A percentile compares a stretch with the other conserved stretches of the same genome.
phyloP scores from a whole-genome alignment of 2,888 invertebrate species.

The Lasioglossum pauxillum region DNA sequence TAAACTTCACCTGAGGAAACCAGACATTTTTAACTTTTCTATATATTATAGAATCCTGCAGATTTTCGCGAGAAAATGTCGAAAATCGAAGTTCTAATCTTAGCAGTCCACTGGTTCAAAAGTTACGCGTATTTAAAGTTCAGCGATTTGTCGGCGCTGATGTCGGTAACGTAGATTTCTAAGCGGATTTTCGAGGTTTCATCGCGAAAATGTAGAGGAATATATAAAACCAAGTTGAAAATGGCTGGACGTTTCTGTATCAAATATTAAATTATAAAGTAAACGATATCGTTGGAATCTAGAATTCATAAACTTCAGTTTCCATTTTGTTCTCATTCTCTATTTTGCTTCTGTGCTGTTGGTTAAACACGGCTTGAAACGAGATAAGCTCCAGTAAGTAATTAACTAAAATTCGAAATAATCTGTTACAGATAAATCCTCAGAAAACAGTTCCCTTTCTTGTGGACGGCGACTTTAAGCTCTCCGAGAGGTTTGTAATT shows the following conservation, averaged over 20 bases:
- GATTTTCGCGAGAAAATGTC: too few relatives aligned
- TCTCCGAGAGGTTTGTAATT: conserved; percentile 78
- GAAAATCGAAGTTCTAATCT: too few relatives aligned
- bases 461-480: conserved; percentile 79
- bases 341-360: background rate
- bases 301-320: background rate
- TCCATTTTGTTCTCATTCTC: background rate
- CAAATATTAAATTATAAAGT: background rate
- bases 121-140: too few relatives aligned
- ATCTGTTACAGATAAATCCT: conserved; percentile 77
- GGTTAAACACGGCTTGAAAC: background rate
- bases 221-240: too few relatives aligned
- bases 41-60: too few relatives aligned
- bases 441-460: conserved; percentile 78
- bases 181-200: too few relatives aligned
- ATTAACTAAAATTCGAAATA: background rate
- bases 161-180: too few relatives aligned
- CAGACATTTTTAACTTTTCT: too few relatives aligned
- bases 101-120: too few relatives aligned
- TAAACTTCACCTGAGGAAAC: too few relatives aligned
- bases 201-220: too few relatives aligned
- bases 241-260: background rate
- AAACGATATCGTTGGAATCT: background rate
- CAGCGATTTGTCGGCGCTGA: too few relatives aligned
- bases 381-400: background rate